Conservation (phyloP, 1,140 invertebrate genomes). For the Cyclina sinensis region DNA sequence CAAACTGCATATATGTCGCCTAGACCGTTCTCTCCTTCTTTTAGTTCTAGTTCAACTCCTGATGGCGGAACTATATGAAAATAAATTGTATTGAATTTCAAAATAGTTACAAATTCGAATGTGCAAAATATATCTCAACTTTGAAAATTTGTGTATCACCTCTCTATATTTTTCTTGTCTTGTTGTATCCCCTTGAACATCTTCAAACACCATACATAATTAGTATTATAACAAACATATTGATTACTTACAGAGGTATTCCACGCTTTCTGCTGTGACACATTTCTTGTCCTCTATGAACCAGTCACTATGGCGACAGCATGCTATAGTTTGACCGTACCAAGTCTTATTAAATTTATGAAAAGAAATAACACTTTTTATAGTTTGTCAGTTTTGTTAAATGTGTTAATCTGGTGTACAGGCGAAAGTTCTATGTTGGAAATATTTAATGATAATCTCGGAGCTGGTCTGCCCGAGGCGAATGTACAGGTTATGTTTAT, state of each 20-base stretch:
- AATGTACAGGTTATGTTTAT: not conserved
- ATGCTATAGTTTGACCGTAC: not conserved
- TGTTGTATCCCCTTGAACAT: no score
- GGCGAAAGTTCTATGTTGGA: not conserved
- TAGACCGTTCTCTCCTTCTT: not conserved
- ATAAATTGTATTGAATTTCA: no score
- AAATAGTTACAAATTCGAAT: no score
- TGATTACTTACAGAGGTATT: not conserved
- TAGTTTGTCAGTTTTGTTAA: not conserved
- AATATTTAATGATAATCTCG: not conserved
- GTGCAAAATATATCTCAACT: no score
- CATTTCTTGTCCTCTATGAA: not conserved
- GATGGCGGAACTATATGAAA: not conserved
- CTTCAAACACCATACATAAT: no score
- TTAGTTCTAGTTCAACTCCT: not conserved
- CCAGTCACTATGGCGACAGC: not conserved
- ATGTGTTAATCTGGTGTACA: not conserved
- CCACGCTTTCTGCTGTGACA: not conserved
- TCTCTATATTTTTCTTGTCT: no score
- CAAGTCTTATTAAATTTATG: not conserved
- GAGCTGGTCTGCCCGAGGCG: not conserved
- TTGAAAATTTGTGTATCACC: no score
- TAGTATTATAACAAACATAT: no score
- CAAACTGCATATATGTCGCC: not conserved
- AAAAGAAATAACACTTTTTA: not conserved